A percentile compares a stretch with the other conserved stretches of the same genome.
These are phyloP conservation scores for Drosophila prostipennis DNA, from an alignment of 2,888 invertebrate genomes.

Conservation along the genomic window DNA sequence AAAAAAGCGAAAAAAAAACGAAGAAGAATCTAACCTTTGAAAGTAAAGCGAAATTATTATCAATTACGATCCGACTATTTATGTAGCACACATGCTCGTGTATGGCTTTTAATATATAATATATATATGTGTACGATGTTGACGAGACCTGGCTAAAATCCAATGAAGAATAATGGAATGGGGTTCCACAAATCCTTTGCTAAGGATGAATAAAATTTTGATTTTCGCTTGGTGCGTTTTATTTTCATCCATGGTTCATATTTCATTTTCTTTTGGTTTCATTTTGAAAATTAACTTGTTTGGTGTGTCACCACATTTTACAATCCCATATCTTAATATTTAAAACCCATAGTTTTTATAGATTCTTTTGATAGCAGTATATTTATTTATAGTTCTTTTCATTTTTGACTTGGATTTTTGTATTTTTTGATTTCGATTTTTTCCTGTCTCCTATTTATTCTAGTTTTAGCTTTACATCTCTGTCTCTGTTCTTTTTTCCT, in stretches of 20 bases:
- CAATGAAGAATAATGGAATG: background rate
- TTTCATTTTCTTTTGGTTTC: background rate
- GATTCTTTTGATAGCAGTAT: background rate
- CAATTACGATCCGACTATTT: conserved; percentile 8
- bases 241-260: conserved; percentile 42
- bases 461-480: background rate
- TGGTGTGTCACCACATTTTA: background rate
- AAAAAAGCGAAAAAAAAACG: background rate
- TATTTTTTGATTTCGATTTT: background rate
- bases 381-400: too few relatives aligned
- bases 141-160: conserved; percentile 2
- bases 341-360: too few relatives aligned
- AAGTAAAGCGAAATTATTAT: conserved; percentile 3
- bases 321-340: too few relatives aligned
- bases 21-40: background rate
- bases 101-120: conserved; percentile 19
- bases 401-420: background rate
- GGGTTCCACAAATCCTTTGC: background rate
- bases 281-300: background rate
- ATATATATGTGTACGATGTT: conserved; percentile 7
- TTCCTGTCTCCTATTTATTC: background rate
- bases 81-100: conserved; percentile 3
- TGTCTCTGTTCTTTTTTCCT: background rate
- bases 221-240: conserved; percentile 69
- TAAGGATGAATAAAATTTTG: conserved; percentile 57